A percentile compares a stretch with the other conserved stretches of the same genome.
Evolutionary conservation across 2,113 vertebrate genomes (phyloP).

Genomic region (Esox niger): DNA sequence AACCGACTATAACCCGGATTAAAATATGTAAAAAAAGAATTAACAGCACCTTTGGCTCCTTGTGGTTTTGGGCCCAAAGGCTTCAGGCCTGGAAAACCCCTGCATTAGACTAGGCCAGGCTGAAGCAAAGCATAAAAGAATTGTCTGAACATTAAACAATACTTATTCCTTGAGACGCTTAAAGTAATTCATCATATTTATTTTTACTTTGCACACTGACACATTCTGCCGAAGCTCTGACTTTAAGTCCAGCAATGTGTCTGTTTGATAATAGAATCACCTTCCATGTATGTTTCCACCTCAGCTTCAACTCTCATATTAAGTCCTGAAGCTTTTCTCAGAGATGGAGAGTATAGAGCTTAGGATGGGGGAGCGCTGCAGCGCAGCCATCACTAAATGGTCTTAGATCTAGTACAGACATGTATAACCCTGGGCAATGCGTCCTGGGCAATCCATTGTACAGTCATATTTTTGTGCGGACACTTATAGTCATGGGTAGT

Average conservation of each 20-base stretch:
- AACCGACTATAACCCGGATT: too few species aligned
- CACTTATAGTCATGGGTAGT: background rate
- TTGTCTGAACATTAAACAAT: background rate
- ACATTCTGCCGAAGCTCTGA: background rate
- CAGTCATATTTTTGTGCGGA: background rate
- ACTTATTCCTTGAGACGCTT: background rate
- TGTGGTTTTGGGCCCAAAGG: too few species aligned
- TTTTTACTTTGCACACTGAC: background rate
- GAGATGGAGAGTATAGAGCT: background rate
- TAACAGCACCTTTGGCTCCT: too few species aligned
- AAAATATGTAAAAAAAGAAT: too few species aligned
- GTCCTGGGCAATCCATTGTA: background rate
- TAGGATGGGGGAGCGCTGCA: background rate
- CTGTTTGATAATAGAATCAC: background rate
- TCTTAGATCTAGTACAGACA: conserved; percentile 6
- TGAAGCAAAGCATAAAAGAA: background rate
- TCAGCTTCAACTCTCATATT: background rate
- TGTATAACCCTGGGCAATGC: background rate
- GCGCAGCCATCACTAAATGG: too few species aligned
- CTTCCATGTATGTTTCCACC: background rate
- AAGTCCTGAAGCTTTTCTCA: background rate
- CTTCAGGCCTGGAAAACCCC: too few species aligned
- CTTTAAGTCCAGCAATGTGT: background rate
- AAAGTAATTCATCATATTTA: background rate
- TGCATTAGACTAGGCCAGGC: too few species aligned